Conservation (phyloP, 2,113 vertebrate species). For the Fregata magnificens region DNA sequence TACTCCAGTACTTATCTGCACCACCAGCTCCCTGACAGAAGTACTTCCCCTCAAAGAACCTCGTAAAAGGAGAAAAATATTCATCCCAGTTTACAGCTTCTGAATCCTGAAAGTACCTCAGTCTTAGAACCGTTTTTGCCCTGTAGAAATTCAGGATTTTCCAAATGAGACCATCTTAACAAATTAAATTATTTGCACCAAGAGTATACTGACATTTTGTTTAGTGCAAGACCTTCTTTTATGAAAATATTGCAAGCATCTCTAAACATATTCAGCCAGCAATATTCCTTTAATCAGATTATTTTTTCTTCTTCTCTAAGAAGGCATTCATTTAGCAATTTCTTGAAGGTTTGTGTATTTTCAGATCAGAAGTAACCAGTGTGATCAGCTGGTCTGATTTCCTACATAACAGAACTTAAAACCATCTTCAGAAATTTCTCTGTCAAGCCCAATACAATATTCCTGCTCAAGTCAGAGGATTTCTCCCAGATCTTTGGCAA, state of each 20-base stretch:
- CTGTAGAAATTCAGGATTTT: not conserved
- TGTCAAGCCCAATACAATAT: not conserved
- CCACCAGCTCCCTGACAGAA: not conserved
- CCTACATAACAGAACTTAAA: not conserved
- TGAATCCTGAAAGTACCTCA: not conserved
- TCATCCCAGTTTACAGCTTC: not conserved
- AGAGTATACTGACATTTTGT: not conserved
- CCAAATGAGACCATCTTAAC: not conserved
- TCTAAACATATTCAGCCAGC: not conserved
- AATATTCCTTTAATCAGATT: not conserved
- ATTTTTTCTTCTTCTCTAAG: not conserved
- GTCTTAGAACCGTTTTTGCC: not conserved
- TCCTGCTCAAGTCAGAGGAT: not conserved
- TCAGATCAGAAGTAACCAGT: not conserved
- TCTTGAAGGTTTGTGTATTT: not conserved
- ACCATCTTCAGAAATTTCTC: not conserved
- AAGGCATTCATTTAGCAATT: not conserved
- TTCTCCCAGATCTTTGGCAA: slow-evolving; percentile 7
- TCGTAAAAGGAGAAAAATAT: not conserved
- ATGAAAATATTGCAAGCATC: not conserved
- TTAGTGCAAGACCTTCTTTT: not conserved
- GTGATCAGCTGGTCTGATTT: not conserved
- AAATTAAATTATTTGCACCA: not conserved
- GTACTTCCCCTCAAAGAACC: not conserved
- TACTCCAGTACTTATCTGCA: not conserved